A percentile compares a stretch with the other conserved stretches of the same genome.
These are phyloP conservation scores for Ophioderma brevispina DNA, from an alignment of 35 echinoderm and acorn worm genomes.

Conservation along the genomic window DNA sequence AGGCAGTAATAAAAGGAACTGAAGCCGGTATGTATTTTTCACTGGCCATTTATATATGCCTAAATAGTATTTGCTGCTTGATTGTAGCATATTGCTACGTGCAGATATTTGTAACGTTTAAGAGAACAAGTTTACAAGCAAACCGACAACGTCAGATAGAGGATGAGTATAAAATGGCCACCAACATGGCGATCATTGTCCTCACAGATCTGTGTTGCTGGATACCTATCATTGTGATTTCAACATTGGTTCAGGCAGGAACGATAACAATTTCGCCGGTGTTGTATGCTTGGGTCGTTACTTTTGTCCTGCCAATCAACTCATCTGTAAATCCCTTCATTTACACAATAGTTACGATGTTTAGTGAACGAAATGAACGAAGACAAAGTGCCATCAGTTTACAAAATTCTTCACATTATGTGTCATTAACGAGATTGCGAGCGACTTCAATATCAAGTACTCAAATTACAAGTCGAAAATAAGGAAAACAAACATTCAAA, in stretches of 20 bases:
- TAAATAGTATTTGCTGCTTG: not conserved
- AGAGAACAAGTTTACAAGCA: not conserved
- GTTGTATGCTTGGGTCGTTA: not conserved
- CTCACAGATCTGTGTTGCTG: not conserved
- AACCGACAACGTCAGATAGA: not conserved
- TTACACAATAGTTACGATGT: too few relatives aligned
- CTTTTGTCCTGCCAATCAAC: not conserved
- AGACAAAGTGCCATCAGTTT: too few relatives aligned
- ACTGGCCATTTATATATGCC: not conserved
- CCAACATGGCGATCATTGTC: not conserved
- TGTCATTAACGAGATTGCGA: too few relatives aligned
- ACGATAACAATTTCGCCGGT: not conserved
- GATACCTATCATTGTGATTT: not conserved
- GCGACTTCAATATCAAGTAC: too few relatives aligned
- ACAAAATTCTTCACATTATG: too few relatives aligned
- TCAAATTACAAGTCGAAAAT: too few relatives aligned
- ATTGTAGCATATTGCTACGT: not conserved
- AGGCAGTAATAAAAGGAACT: not conserved
- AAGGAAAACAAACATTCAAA: too few relatives aligned
- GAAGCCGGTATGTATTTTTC: not conserved
- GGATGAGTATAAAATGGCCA: not conserved
- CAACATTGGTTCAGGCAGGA: not conserved
- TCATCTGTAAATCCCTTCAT: not conserved
- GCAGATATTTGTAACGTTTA: not conserved
- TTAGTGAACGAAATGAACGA: too few relatives aligned